A percentile compares a stretch with the other conserved stretches of the same genome.
Conservation (phyloP, 2,888 invertebrate species). For the Aporophyla lueneburgensis region DNA sequence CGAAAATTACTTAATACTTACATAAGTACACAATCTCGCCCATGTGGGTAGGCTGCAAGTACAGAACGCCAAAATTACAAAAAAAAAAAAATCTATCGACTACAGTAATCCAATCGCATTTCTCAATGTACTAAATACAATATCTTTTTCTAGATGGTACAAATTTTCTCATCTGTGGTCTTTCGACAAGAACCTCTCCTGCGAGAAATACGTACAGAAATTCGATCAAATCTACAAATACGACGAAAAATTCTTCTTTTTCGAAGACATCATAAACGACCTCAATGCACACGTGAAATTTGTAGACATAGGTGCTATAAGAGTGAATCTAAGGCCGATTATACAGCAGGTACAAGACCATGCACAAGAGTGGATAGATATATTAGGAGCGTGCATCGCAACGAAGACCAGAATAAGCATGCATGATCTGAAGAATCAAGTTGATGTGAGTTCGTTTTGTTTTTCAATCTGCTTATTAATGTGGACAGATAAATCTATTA, state of each 20-base stretch:
- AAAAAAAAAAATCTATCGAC: not conserved
- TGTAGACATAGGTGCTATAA: conserved; percentile 92
- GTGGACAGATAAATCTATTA: not conserved
- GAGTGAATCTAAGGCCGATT: conserved; percentile 94
- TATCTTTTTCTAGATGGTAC: conserved; percentile 91
- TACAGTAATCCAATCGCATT: not conserved
- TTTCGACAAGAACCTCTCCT: conserved; percentile 93
- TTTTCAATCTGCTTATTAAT: not conserved
- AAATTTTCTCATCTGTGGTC: conserved; percentile 95
- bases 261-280: conserved; percentile 94
- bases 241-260: conserved; percentile 96
- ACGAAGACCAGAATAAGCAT: conserved; percentile 93
- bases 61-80: no score
- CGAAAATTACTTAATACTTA: not conserved
- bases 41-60: no score
- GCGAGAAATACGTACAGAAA: conserved; percentile 94
- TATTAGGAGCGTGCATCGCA: conserved; percentile 93
- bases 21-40: no score
- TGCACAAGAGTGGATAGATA: conserved; percentile 95
- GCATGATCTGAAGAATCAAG: conserved; percentile 92
- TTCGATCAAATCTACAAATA: conserved; percentile 90
- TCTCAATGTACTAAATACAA: conserved; percentile 1
- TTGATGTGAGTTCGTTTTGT: conserved; percentile 90
- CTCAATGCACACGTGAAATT: conserved; percentile 90
- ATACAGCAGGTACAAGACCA: conserved; percentile 92